phyloP scores from a whole-genome alignment of 2,888 invertebrate species.

The Ormyrus thymus region DNA sequence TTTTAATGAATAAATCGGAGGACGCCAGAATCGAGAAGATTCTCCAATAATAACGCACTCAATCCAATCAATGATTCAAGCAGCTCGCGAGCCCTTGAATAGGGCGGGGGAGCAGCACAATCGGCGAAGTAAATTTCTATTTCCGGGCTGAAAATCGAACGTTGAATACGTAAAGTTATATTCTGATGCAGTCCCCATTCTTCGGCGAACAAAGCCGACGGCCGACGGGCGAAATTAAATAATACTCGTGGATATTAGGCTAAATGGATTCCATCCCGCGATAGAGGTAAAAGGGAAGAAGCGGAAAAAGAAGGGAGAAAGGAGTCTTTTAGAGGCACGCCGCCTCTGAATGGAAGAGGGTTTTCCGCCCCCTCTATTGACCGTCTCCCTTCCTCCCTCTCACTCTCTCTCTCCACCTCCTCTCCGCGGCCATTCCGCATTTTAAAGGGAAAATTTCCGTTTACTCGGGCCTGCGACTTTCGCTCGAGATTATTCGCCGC shows the following conservation, averaged over 20 bases:
- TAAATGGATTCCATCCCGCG: slow-evolving; percentile 60
- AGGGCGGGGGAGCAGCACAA: not conserved
- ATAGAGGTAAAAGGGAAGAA: slow-evolving; percentile 22
- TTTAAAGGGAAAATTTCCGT: slow-evolving; percentile 74
- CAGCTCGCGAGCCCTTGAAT: slow-evolving; percentile 4
- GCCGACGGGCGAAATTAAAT: slow-evolving; percentile 57
- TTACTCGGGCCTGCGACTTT: slow-evolving; percentile 65
- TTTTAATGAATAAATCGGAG: not conserved
- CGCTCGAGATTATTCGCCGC: slow-evolving; percentile 69
- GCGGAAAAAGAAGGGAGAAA: slow-evolving; percentile 35
- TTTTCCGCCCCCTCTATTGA: slow-evolving; percentile 66
- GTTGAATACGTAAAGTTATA: slow-evolving; percentile 53
- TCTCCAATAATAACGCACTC: slow-evolving; percentile 1
- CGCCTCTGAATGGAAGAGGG: slow-evolving; percentile 68
- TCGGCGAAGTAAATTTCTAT: slow-evolving; percentile 31
- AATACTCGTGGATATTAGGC: slow-evolving; percentile 60
- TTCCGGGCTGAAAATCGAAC: slow-evolving; percentile 46
- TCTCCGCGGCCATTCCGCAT: slow-evolving; percentile 67
- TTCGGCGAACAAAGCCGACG: slow-evolving; percentile 45
- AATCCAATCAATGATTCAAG: slow-evolving; percentile 13
- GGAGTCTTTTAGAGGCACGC: slow-evolving; percentile 60
- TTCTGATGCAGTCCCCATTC: slow-evolving; percentile 48
- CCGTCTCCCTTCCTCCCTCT: slow-evolving; percentile 60
- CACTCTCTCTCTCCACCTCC: slow-evolving; percentile 53
- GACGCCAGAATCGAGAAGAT: not conserved